Evolutionary conservation across 2,888 invertebrate genomes (phyloP), one percentile per base, ranked within the genome.

Genomic region (Tineola bisselliella): DNA sequence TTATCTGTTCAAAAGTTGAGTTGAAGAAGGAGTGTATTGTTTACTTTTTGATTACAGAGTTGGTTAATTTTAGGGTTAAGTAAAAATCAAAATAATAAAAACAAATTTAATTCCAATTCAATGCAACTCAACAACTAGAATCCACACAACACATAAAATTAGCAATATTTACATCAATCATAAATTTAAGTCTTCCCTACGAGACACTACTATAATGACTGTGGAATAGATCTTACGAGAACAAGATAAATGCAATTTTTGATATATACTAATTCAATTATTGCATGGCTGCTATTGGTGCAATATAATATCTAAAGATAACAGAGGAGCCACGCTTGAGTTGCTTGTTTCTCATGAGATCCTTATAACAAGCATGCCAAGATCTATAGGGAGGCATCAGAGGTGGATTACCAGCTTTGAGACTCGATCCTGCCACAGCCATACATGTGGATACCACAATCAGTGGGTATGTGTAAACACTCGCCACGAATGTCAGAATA

Each of bases 361-460:
- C 94, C 63, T 88, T 88, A 92, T 93, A 96, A 77, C 97, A 97
- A 62, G 92, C 89, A 8, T 91, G 77, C 97, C 97, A 98, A 60
- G 89, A 89, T 1, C 82, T 81, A 74, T 97, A 97, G 59, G 90
- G 82, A 0, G 96, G 94, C 94, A 97, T 96, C 54, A 90, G 86
- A 0, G 96, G 96, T 31, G 95, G 94, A 63, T 91, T 89, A 18
- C 96, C 96, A 59, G 96, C 96, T 65, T 89, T 88, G 60, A 97
- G 87, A 64, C 94, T 92, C 69, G 71, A 92, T 63, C 94, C 92
- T 63, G 92, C 92, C 10, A 97, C 93, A 63, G 93, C 91, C 94
- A 97, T 96, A 70, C 97, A 94, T 62, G 95, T 94, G 11, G 95
- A 93, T 0, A 97, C 96, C 63, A 98, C 94, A 75, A 93, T 91